phyloP scores from a whole-genome alignment of 35 echinoderm and acorn worm species.

The Diadema setosum region DNA sequence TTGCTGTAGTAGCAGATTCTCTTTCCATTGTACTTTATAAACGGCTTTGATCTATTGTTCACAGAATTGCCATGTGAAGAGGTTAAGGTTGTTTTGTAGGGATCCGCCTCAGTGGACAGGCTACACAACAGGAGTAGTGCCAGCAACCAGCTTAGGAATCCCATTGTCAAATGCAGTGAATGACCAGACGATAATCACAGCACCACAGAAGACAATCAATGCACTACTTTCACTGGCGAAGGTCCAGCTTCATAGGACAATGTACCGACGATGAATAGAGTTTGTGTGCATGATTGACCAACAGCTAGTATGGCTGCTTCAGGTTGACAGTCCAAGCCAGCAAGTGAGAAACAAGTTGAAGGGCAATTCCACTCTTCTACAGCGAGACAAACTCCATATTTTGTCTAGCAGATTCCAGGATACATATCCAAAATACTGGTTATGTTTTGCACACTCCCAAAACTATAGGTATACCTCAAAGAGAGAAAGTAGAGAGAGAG shows the following conservation, averaged over 20 bases:
- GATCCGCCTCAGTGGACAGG: neutral
- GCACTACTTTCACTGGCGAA: neutral
- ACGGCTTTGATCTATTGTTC: neutral
- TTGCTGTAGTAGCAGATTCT: neutral
- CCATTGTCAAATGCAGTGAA: neutral
- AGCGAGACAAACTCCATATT: neutral
- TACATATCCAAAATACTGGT: neutral
- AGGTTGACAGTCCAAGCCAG: neutral
- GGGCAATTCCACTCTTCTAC: neutral
- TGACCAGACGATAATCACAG: too few relatives aligned
- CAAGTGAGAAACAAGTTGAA: neutral
- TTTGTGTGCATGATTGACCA: neutral
- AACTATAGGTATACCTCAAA: neutral
- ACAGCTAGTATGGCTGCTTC: neutral
- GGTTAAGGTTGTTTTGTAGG: neutral
- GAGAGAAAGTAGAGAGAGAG: neutral
- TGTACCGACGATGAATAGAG: neutral
- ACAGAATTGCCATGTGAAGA: neutral
- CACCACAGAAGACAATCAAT: neutral
- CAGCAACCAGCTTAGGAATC: neutral
- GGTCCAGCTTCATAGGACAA: neutral
- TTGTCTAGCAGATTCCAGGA: neutral
- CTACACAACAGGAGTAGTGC: neutral
- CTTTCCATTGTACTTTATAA: neutral
- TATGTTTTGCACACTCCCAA: neutral